A percentile compares a stretch with the other conserved stretches of the same genome.
These are phyloP conservation scores for Lithophane leautieri DNA, from an alignment of 2,888 invertebrate species.

Conservation along the genomic window DNA sequence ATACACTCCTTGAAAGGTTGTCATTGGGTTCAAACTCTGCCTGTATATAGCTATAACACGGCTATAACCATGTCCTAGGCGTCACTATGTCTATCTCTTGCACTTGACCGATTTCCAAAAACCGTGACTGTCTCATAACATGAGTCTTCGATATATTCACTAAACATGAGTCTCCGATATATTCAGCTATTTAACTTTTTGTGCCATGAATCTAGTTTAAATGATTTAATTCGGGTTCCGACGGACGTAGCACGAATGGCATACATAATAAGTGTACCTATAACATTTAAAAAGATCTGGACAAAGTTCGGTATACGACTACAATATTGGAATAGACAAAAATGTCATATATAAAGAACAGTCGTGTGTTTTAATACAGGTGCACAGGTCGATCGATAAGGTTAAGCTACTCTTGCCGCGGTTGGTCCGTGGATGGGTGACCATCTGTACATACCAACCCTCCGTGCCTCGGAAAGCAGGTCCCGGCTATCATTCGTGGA, in stretches of 20 bases:
- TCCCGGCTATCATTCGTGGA: background rate
- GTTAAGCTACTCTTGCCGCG: background rate
- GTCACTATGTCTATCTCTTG: constrained; percentile 32
- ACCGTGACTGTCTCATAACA: constrained; percentile 33
- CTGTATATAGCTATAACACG: too few species aligned
- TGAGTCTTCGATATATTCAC: constrained; percentile 50
- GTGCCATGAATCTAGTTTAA: constrained; percentile 57
- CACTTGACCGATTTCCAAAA: constrained; percentile 68
- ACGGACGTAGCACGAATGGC: constrained; percentile 25
- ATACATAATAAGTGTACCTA: constrained; percentile 38
- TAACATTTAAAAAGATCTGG: constrained; percentile 1
- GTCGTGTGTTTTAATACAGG: too few species aligned
- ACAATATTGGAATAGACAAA: too few species aligned
- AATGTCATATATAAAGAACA: too few species aligned
- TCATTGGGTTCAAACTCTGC: background rate
- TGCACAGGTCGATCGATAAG: background rate
- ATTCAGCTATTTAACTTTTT: constrained; percentile 64
- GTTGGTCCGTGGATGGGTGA: background rate
- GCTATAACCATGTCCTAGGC: background rate
- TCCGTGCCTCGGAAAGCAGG: background rate
- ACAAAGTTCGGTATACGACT: background rate
- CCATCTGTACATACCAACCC: background rate
- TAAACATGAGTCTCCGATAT: constrained; percentile 47
- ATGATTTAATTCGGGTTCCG: constrained; percentile 44
- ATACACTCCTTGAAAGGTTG: too few species aligned